phyloP scores from a whole-genome alignment of 2,797 vertebrate genomes.

The Pampus argenteus region DNA sequence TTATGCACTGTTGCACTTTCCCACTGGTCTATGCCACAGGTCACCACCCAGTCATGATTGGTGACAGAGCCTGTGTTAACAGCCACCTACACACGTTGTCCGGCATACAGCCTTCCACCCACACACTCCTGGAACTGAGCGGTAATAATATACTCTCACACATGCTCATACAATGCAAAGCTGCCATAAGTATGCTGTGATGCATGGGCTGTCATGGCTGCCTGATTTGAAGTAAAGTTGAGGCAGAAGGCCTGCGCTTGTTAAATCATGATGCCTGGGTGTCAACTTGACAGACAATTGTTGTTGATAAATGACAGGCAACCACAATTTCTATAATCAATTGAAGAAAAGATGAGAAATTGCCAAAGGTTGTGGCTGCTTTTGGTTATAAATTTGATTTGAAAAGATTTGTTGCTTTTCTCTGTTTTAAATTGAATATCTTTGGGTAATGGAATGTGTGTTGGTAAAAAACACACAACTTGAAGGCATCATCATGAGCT shows the following conservation, averaged over 20 bases:
- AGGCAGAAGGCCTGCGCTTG: slow-evolving; percentile 29
- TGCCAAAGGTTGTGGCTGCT: background rate
- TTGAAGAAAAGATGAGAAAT: background rate
- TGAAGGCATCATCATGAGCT: background rate
- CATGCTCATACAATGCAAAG: slow-evolving; percentile 30
- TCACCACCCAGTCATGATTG: slow-evolving; percentile 67
- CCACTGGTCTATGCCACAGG: slow-evolving; percentile 56
- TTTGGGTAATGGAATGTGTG: background rate
- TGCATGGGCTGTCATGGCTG: slow-evolving; percentile 69
- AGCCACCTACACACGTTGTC: slow-evolving; percentile 72
- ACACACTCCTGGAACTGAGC: slow-evolving; percentile 61
- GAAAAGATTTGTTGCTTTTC: background rate
- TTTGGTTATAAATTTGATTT: background rate
- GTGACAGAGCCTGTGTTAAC: slow-evolving; percentile 72
- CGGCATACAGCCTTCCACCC: slow-evolving; percentile 61
- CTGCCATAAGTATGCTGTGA: slow-evolving; percentile 70
- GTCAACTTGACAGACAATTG: slow-evolving; percentile 45
- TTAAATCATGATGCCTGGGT: slow-evolving; percentile 37
- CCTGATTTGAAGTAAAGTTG: slow-evolving; percentile 53
- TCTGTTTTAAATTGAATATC: background rate
- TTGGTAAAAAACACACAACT: background rate
- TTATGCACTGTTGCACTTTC: slow-evolving; percentile 42
- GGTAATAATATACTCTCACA: slow-evolving; percentile 67
- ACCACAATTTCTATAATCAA: background rate
- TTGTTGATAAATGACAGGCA: slow-evolving; percentile 13